Evolutionary conservation across 2,888 invertebrate species (phyloP).

Genomic region (Opisthograptis luteolata): DNA sequence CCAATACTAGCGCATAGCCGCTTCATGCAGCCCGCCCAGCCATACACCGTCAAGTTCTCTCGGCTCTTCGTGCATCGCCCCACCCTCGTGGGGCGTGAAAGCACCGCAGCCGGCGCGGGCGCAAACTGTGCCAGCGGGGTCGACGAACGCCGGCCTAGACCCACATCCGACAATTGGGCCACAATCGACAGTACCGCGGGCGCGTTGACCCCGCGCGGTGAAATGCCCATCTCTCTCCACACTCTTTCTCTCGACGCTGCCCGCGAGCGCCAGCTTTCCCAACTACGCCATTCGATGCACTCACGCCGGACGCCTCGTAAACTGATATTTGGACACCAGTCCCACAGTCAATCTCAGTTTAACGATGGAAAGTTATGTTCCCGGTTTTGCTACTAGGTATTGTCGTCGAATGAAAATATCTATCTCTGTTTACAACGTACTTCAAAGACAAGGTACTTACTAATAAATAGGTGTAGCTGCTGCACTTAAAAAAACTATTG

Average conservation of each 20-base stretch:
- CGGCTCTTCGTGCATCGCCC: slow-evolving; percentile 72
- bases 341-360: neutral
- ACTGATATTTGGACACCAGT: neutral
- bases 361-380: slow-evolving; percentile 12
- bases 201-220: slow-evolving; percentile 81
- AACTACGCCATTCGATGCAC: slow-evolving; percentile 40
- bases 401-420: no score
- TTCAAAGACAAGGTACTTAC: no score
- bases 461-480: no score
- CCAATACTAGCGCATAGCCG: neutral
- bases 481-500: no score
- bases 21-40: slow-evolving; percentile 27
- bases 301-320: slow-evolving; percentile 24
- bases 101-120: slow-evolving; percentile 74
- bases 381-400: neutral
- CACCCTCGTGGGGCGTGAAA: slow-evolving; percentile 76
- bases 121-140: slow-evolving; percentile 82
- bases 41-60: slow-evolving; percentile 54
- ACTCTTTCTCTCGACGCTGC: slow-evolving; percentile 78
- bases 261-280: slow-evolving; percentile 71
- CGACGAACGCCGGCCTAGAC: slow-evolving; percentile 85
- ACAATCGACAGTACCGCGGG: slow-evolving; percentile 83
- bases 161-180: slow-evolving; percentile 82
- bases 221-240: slow-evolving; percentile 82
- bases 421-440: no score